Evolutionary conservation across 2,888 invertebrate species (phyloP).

Genomic region (Drosophila acutilabella): DNA sequence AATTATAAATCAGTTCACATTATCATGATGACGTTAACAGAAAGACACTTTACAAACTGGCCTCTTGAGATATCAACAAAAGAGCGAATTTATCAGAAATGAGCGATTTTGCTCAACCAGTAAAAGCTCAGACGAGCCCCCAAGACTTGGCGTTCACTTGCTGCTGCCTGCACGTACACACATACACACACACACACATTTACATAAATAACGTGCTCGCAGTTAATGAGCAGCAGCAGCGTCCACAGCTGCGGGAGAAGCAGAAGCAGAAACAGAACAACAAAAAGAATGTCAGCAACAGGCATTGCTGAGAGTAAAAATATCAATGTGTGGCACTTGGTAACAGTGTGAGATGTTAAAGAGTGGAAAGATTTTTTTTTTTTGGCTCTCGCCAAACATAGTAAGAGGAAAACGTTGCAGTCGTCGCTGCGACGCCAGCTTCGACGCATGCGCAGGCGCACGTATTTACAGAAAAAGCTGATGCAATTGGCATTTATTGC

Average conservation of each 20-base stretch:
- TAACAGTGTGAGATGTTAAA: constrained; percentile 37
- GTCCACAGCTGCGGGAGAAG: constrained; percentile 5
- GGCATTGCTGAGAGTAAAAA: constrained; percentile 13
- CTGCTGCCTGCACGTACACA: constrained; percentile 25
- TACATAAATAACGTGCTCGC: constrained; percentile 21
- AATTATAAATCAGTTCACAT: neutral
- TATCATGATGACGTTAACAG: constrained; percentile 26
- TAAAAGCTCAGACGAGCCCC: constrained; percentile 65
- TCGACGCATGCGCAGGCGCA: constrained; percentile 56
- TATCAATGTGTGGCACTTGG: constrained; percentile 25
- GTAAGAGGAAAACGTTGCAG: constrained; percentile 25
- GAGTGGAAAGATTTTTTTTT: neutral
- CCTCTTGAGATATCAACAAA: constrained; percentile 7
- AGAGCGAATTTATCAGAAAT: constrained; percentile 39
- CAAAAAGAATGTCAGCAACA: constrained; percentile 11
- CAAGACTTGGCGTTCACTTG: constrained; percentile 37
- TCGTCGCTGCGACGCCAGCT: constrained; percentile 17
- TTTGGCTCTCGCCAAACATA: neutral
- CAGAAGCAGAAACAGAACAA: constrained; percentile 1
- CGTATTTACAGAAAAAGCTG: constrained; percentile 64
- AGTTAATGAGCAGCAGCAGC: constrained; percentile 12
- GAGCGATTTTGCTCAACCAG: constrained; percentile 15
- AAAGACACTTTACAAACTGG: constrained; percentile 22
- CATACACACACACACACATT: too few relatives aligned
- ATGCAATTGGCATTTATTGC: constrained; percentile 70